Evolutionary conservation across 2,888 invertebrate genomes (phyloP), one percentile per base, ranked within the genome.

Genomic region (Actias luna): DNA sequence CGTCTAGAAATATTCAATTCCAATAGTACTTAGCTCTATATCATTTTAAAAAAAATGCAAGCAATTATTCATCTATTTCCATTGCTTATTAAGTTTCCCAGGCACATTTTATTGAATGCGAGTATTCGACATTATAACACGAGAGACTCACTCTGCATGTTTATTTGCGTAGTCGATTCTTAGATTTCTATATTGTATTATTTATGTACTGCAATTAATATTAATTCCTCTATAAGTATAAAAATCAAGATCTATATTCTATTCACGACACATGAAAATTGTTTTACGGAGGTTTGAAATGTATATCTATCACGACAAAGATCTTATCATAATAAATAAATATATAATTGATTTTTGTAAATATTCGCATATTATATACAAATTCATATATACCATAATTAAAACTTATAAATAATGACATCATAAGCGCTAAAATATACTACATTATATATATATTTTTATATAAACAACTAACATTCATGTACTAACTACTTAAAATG

Each of bases 381-480:
- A 42, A 59, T 46, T 46, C 46, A 36, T 63, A 63, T 59, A 61
- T 58, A n/a, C n/a, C 57, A 58, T 59, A 59, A 62, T 25, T 50
- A 61, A 39, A 59, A 59, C 59, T 59, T 59, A 63, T 59, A 22
- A 36, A 29, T 58, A 63, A 50, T 59, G 59, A 59, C 59, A 52
- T 57, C 35, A 55, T 63, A 59, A 63, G 63, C 60, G 60, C 60
- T 59, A 55, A 59, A 55, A 39, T 58, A 64, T 39, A 50, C 42
- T 42, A 42, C 18, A 39, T 10, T 22, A 46, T 46, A 50, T 12
- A 50, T 50, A 42, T 42, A n/a, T n/a, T n/a, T n/a, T n/a, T 42
- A 7, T 22, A 25, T 50, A 83, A 87, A 88, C 85, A 80, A 83
- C 89, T 89, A 89, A 89, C 88, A 88, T 86, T 88, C 71, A 89